phyloP scores from a whole-genome alignment of 1,140 invertebrate genomes.

The Phortica variegata region DNA sequence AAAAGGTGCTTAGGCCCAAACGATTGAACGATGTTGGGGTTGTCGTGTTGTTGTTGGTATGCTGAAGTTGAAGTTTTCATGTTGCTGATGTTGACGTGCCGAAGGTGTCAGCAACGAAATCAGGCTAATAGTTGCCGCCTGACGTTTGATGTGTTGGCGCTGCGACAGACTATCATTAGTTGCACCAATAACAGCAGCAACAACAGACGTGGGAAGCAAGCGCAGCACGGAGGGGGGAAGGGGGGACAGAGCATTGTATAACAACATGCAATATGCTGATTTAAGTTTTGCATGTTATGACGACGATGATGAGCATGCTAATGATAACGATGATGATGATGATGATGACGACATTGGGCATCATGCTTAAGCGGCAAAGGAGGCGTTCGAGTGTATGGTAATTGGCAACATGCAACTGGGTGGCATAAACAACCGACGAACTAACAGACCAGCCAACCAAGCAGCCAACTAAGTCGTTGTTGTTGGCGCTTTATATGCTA shows the following conservation, averaged over 20 bases:
- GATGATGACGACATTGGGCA: too few relatives aligned
- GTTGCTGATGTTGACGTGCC: too few relatives aligned
- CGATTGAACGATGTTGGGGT: too few relatives aligned
- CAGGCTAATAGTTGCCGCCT: constrained; percentile 51
- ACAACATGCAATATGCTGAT: constrained; percentile 53
- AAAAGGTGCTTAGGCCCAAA: not conserved
- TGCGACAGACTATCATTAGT: constrained; percentile 30
- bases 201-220: not conserved
- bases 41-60: too few relatives aligned
- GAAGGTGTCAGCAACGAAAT: too few relatives aligned
- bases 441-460: not conserved
- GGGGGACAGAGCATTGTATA: constrained; percentile 14
- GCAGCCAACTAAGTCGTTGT: constrained; percentile 7
- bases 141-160: constrained; percentile 44
- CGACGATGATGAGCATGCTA: too few relatives aligned
- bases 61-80: too few relatives aligned
- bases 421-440: too few relatives aligned
- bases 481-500: constrained; percentile 40
- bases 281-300: constrained; percentile 44
- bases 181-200: not conserved
- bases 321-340: too few relatives aligned
- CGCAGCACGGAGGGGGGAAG: not conserved
- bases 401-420: too few relatives aligned
- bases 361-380: too few relatives aligned
- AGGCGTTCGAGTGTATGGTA: too few relatives aligned